Evolutionary conservation across 2,888 invertebrate species (phyloP).

Genomic region (Notodonta ziczac): DNA sequence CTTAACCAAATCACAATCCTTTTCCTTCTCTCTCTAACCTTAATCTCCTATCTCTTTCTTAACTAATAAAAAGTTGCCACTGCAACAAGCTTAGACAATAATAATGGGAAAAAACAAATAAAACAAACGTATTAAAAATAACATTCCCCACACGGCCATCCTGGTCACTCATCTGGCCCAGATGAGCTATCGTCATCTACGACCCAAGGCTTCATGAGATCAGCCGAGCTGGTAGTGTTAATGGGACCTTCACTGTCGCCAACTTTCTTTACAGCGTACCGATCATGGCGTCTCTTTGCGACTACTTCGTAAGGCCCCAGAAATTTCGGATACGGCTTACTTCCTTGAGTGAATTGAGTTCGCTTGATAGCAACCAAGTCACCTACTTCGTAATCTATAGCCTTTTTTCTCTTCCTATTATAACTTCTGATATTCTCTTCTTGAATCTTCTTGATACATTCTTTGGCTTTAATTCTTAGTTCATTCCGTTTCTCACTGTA

Average conservation of each 20-base stretch:
- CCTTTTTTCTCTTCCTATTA: constrained; percentile 15
- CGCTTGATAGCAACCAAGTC: constrained; percentile 28
- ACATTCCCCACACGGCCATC: too few species aligned
- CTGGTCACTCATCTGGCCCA: too few species aligned
- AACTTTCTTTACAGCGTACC: constrained; percentile 26
- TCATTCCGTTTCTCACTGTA: constrained; percentile 14
- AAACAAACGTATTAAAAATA: too few species aligned
- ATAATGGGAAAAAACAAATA: too few species aligned
- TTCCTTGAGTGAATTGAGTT: constrained; percentile 22
- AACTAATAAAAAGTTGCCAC: too few species aligned
- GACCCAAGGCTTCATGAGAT: constrained; percentile 24
- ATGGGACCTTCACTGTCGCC: constrained; percentile 15
- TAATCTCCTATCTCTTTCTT: too few species aligned
- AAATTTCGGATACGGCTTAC: constrained; percentile 22
- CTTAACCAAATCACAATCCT: too few species aligned
- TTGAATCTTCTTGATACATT: constrained; percentile 18
- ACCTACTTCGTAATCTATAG: constrained; percentile 12
- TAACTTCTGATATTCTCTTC: constrained; percentile 14
- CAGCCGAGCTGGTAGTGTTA: constrained; percentile 14
- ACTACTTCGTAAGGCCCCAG: constrained; percentile 18
- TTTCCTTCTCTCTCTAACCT: too few species aligned
- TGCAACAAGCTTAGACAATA: too few species aligned
- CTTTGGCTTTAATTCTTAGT: constrained; percentile 14
- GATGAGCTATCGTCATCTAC: too few species aligned
- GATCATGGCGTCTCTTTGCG: constrained; percentile 14